Conservation (phyloP, 2,113 vertebrate species). For the Calypte anna region DNA sequence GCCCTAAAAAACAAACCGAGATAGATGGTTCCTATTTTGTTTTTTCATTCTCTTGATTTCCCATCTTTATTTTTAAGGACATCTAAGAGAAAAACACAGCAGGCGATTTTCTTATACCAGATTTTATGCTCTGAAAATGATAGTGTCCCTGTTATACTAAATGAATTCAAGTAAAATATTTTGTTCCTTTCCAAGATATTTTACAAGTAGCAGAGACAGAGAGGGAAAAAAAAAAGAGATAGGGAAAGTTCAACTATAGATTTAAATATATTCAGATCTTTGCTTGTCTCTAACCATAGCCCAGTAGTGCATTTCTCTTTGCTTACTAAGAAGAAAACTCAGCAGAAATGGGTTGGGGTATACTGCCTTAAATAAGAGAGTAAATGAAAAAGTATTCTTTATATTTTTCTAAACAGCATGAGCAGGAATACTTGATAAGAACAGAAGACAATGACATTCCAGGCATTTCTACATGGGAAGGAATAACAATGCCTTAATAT, state of each 20-base stretch:
- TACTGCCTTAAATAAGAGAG: neutral
- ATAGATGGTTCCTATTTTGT: neutral
- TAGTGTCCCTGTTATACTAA: neutral
- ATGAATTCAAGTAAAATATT: constrained; percentile 11
- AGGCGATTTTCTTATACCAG: constrained; percentile 1
- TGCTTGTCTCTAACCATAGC: neutral
- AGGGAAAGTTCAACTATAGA: neutral
- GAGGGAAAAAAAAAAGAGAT: neutral
- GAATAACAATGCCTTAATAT: neutral
- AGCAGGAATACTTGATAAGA: neutral
- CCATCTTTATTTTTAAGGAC: constrained; percentile 28
- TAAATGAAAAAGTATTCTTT: neutral
- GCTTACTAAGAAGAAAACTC: neutral
- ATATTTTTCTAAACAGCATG: neutral
- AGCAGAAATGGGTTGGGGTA: neutral
- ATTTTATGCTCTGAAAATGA: constrained; percentile 24
- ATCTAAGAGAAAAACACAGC: constrained; percentile 24
- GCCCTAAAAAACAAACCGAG: neutral
- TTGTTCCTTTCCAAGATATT: constrained; percentile 1
- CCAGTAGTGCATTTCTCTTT: neutral
- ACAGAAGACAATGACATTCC: neutral
- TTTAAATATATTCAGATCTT: neutral
- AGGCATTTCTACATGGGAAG: neutral
- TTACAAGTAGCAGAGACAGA: neutral
- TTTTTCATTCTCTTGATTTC: constrained; percentile 3